Base-by-base conservation (phyloP, 2,797 vertebrate species). In the Anisognathus igniventris region DNA sequence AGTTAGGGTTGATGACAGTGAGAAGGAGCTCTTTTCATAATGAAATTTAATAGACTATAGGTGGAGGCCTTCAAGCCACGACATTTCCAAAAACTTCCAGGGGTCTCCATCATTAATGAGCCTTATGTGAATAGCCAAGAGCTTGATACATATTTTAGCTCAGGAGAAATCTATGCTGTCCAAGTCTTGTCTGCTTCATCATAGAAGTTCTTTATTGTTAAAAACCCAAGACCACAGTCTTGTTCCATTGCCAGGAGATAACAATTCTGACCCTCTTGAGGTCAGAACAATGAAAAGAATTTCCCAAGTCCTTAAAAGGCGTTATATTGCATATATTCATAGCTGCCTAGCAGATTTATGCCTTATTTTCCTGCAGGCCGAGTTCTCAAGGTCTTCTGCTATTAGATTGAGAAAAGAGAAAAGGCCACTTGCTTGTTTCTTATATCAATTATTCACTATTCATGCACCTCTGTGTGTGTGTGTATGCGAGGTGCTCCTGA, bases 211-310 rank as follows among this genome's bases (percentile, higher is more conserved):
- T 94, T 94, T 87, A 82, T 92, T 89, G 28, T 82, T 48, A 76
- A 54, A 82, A 93, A 92, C 72, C 27, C 82, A 92, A 66, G 85
- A 89, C 92, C 88, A 48, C 40, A 86, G 27, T 48, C 80, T 96
- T 78, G 45, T 65, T 84, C 47, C 16, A 35, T 28, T 35, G 94
- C 81, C 96, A 91, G 92, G 75, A 96, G 74, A 97, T 96, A 93
- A 97, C 76, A 95, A 92, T 96, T 90, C 77, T 96, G 81, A 97
- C 91, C 89, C 65, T 72, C 72, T 92, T 88, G 90, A 97, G 92
- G 86, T 97, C 96, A 97, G 87, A 96, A 86, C 82, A 96, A 95
- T 92, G 96, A 96, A 87, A 94, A 96, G 74, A 97, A 96, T 97
- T 97, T 96, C 95, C 88, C 91, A 92, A 95, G 89, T 93, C 91